A percentile compares a stretch with the other conserved stretches of the same genome.
Conservation (phyloP, 2,888 invertebrate genomes). For the Leptopilina drosophilae region DNA sequence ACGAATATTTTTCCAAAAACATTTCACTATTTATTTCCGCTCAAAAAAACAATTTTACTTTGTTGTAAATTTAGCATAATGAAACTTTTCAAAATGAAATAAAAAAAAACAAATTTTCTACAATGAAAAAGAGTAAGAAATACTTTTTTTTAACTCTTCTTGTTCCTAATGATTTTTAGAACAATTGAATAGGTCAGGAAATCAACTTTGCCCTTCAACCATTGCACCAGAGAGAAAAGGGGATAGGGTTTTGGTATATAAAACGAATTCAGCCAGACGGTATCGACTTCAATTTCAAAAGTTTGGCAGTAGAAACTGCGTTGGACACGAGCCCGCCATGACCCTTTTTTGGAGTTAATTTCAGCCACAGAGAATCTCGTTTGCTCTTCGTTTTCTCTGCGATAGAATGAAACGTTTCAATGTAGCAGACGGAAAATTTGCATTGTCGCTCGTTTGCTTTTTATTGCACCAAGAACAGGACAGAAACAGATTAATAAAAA, state of each 20-base stretch:
- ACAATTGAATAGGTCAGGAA: slow-evolving; percentile 20
- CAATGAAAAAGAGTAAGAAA: not conserved
- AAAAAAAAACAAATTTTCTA: not conserved
- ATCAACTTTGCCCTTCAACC: slow-evolving; percentile 28
- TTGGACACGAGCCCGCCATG: slow-evolving; percentile 25
- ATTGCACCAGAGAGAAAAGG: not conserved
- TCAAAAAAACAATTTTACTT: too few species aligned
- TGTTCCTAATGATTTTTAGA: not conserved
- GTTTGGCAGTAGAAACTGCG: slow-evolving; percentile 31
- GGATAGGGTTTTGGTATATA: not conserved
- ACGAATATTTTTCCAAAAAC: too few species aligned
- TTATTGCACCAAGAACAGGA: slow-evolving; percentile 12
- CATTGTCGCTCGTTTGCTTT: slow-evolving; percentile 6
- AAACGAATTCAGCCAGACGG: slow-evolving; percentile 29
- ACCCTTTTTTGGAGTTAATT: slow-evolving; percentile 35
- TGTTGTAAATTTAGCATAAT: too few species aligned
- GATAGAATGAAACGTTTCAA: slow-evolving; percentile 7
- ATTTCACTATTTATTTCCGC: too few species aligned
- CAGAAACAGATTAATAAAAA: slow-evolving; percentile 13
- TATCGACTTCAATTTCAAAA: slow-evolving; percentile 38
- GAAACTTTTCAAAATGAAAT: too few species aligned
- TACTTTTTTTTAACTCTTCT: not conserved
- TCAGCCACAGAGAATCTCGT: slow-evolving; percentile 28
- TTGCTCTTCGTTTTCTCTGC: slow-evolving; percentile 9
- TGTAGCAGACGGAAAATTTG: slow-evolving; percentile 25